A percentile compares a stretch with the other conserved stretches of the same genome.
Conservation (phyloP, 2,113 vertebrate genomes). For the Atrichornis clamosus region DNA sequence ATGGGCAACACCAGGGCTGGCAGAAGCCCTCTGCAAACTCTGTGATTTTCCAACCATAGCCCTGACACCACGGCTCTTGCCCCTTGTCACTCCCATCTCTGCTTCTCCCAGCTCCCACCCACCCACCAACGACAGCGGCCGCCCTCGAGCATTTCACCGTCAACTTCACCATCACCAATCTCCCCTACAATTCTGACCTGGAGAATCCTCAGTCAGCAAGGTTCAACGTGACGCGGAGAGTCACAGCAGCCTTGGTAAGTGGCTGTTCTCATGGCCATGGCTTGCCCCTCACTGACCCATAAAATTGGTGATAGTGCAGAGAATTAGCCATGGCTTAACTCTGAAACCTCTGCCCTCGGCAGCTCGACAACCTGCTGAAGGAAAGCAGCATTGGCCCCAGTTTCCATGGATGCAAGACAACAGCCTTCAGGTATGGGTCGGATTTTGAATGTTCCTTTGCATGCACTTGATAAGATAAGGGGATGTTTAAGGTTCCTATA, state of each 20-base stretch:
- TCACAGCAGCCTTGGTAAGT: background rate
- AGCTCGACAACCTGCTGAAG: constrained; percentile 39
- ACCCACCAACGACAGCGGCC: fast-evolving
- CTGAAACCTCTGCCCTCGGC: background rate
- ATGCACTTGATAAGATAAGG: fast-evolving
- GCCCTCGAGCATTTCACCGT: background rate
- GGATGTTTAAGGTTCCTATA: too few relatives aligned
- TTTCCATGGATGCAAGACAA: constrained; percentile 7
- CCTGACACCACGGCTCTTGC: fast-evolving
- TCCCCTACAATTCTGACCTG: background rate
- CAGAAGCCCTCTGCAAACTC: background rate
- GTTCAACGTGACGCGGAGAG: fast-evolving
- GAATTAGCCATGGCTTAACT: fast-evolving
- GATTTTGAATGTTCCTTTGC: fast-evolving
- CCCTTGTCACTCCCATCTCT: fast-evolving
- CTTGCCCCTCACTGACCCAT: fast-evolving
- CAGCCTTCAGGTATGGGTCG: background rate
- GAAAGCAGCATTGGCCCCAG: background rate
- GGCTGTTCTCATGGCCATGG: fast-evolving
- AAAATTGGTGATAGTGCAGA: fast-evolving
- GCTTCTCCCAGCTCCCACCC: background rate
- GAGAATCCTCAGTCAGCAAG: background rate
- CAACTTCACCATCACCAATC: constrained; percentile 26
- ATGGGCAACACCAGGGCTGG: too few relatives aligned
- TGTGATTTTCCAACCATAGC: fast-evolving